Base-by-base conservation (phyloP, 2,888 invertebrate genomes). In the Brachyptera putata region DNA sequence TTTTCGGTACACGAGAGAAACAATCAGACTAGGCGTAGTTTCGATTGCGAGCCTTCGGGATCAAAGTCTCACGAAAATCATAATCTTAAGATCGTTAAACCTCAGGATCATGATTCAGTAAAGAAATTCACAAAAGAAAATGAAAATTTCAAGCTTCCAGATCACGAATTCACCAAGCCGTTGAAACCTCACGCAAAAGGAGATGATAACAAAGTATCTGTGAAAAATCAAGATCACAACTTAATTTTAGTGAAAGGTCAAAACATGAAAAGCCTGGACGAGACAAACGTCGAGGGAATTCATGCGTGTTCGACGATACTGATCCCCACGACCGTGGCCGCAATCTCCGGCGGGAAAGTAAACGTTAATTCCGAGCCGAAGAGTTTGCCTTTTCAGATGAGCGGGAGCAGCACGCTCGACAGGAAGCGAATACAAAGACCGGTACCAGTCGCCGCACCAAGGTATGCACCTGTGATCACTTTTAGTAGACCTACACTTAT, bases 361-460 rank as follows among this genome's bases (percentile, higher is more conserved):
- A 25, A 13, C n/a, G 49, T 49, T 11, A 49, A 49, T 22, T 11
- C 34, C 13, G 34, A 36, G 16, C n/a, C 25, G 11, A n/a, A 24
- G 4, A n/a, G 16, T n/a, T 3, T 11, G n/a, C 24, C 49, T 21
- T 43, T 43, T 21, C 43, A 43, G 18, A 43, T 43, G 43, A 43
- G 43, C 16, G 39, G 56, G 13, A 48, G 39, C 36, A 65, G 65
- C 16, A 68, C 69, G 0, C 30, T 68, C 25, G 69, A 69, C 37
- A 60, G 66, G 14, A 75, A 75, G 30, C 69, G 73, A 21, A 73
- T 74, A 55, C 73, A 73, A 64, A 76, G 78, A 67, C 79, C 71
- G 61, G 74, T 74, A 61, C 79, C 83, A 13, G 72, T 79, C 5
- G 80, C 80, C 21, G 82, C 84, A 41, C 85, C 85, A 16, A 71